Percentiles rank a stretch among this genome's conserved stretches.
Evolutionary conservation across 1,140 invertebrate species (phyloP).

Genomic region (Tigriopus japonicus): DNA sequence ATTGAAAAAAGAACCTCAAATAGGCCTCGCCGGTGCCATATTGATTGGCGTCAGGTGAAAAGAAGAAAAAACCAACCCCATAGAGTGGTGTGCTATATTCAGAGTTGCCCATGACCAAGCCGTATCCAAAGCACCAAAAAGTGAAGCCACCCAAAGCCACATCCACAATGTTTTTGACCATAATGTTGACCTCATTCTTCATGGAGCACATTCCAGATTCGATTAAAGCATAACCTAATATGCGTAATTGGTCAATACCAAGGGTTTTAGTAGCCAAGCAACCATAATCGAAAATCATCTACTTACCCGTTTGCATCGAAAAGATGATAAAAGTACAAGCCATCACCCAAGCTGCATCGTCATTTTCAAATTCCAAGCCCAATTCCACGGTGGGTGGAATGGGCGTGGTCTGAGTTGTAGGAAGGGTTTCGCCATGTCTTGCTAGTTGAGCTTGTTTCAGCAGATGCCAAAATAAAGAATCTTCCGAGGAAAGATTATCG

Average conservation of each 20-base stretch:
- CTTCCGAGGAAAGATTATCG: no score
- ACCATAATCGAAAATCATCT: no score
- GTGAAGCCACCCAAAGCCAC: slow-evolving; percentile 79
- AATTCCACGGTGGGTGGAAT: background rate
- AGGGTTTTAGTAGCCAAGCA: no score
- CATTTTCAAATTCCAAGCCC: slow-evolving; percentile 23
- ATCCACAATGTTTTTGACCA: slow-evolving; percentile 88
- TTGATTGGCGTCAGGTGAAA: background rate
- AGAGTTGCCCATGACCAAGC: slow-evolving; percentile 61
- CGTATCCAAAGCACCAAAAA: slow-evolving; percentile 87
- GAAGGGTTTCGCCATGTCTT: no score
- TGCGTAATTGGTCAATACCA: no score
- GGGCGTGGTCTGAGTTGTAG: background rate
- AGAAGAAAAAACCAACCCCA: slow-evolving; percentile 27
- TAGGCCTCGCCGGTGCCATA: slow-evolving; percentile 47
- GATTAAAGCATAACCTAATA: slow-evolving; percentile 73
- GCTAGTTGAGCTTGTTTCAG: no score
- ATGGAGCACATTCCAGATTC: slow-evolving; percentile 77
- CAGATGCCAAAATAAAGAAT: no score
- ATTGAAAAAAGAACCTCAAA: slow-evolving; percentile 65
- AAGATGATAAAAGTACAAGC: slow-evolving; percentile 85
- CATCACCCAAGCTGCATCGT: slow-evolving; percentile 79
- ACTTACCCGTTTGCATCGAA: slow-evolving; percentile 42
- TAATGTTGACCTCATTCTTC: slow-evolving; percentile 87
- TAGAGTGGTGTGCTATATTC: slow-evolving; percentile 28